Conservation (phyloP, 1,140 invertebrate species). For the Drosophila ohnishii region DNA sequence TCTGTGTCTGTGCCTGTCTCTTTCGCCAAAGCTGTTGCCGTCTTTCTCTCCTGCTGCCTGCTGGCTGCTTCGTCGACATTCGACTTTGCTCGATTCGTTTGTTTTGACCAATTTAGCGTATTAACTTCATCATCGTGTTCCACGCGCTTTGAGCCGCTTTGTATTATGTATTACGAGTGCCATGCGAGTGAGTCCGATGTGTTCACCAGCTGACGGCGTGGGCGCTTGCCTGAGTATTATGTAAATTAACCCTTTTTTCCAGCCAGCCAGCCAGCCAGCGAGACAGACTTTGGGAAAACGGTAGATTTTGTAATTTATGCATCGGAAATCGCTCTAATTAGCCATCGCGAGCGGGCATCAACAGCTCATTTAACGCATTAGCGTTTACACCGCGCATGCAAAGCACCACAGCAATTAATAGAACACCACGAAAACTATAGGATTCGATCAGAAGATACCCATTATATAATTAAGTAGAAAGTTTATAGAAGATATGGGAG, state of each 20-base stretch:
- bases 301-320: slow-evolving; percentile 63
- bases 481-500: neutral
- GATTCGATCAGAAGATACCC: slow-evolving; percentile 21
- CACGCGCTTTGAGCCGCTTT: slow-evolving; percentile 45
- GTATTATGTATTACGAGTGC: slow-evolving; percentile 13
- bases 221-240: slow-evolving; percentile 45
- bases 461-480: neutral
- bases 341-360: slow-evolving; percentile 54
- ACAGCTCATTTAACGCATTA: slow-evolving; percentile 76
- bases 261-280: slow-evolving; percentile 1
- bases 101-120: slow-evolving; percentile 79
- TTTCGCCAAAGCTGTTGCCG: slow-evolving; percentile 6
- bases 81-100: slow-evolving; percentile 49
- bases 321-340: slow-evolving; percentile 69
- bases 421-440: neutral
- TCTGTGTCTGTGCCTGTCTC: slow-evolving; percentile 16
- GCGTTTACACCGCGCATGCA: slow-evolving; percentile 45
- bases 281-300: slow-evolving; percentile 9
- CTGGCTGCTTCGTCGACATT: slow-evolving; percentile 24
- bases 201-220: slow-evolving; percentile 47
- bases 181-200: slow-evolving; percentile 11
- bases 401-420: slow-evolving; percentile 29
- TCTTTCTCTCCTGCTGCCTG: slow-evolving; percentile 6
- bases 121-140: slow-evolving; percentile 68
- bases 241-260: slow-evolving; percentile 29